Evolutionary conservation across 2,888 invertebrate species (phyloP).

Genomic region (Troilus luridus): DNA sequence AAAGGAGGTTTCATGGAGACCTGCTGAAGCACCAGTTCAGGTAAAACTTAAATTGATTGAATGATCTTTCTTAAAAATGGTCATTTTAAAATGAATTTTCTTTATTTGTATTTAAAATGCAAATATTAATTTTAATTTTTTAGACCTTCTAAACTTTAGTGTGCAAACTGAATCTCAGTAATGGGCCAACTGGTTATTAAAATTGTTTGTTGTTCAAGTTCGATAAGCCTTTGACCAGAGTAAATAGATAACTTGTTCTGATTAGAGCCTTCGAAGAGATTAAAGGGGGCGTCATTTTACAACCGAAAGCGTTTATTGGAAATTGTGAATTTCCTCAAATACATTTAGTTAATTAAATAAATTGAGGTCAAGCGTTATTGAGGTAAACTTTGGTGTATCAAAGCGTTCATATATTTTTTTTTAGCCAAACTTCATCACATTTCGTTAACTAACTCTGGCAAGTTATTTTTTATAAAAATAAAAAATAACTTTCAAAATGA

Average conservation of each 20-base stretch:
- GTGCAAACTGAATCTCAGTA: not conserved
- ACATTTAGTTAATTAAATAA: not conserved
- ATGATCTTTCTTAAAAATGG: too few species aligned
- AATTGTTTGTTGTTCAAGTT: not conserved
- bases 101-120: too few species aligned
- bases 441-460: not conserved
- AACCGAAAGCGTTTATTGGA: conserved; percentile 16
- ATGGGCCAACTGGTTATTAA: not conserved
- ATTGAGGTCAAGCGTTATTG: not conserved
- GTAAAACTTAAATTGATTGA: too few species aligned
- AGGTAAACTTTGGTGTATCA: not conserved
- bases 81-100: too few species aligned
- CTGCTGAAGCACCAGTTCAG: too few species aligned
- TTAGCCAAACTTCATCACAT: not conserved
- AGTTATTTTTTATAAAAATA: not conserved
- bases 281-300: conserved; percentile 8
- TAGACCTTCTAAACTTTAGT: not conserved
- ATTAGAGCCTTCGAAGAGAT: not conserved
- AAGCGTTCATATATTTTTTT: not conserved
- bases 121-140: not conserved
- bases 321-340: not conserved
- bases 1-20: too few species aligned
- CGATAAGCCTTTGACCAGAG: conserved; percentile 34
- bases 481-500: too few species aligned
- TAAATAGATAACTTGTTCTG: conserved; percentile 34